Percentiles rank a stretch among this genome's conserved stretches.
These are phyloP conservation scores for Drosophila suzukii DNA, from an alignment of 1,140 invertebrate genomes.

Conservation along the genomic window DNA sequence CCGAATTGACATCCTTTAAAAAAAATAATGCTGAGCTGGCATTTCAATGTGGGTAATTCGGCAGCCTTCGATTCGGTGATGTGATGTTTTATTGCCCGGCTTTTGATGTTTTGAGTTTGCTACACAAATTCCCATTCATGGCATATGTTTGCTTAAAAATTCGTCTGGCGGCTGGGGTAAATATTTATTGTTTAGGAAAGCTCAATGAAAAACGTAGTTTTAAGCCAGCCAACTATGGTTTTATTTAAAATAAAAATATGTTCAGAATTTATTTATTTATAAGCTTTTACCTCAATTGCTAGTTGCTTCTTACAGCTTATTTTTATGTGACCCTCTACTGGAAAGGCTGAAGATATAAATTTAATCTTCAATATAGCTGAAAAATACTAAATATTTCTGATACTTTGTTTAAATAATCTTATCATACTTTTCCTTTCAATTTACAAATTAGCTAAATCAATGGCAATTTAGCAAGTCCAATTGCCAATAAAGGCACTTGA, in stretches of 20 bases:
- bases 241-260: neutral
- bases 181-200: neutral
- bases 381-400: neutral
- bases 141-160: neutral
- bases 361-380: neutral
- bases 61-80: constrained; percentile 10
- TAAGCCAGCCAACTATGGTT: neutral
- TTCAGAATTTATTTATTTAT: too few species aligned
- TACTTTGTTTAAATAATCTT: neutral
- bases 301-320: too few species aligned
- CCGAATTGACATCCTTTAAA: constrained; percentile 20
- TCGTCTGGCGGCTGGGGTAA: neutral
- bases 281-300: neutral
- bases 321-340: too few species aligned
- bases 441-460: constrained; percentile 11
- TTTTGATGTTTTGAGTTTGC: constrained; percentile 16
- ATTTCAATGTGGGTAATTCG: constrained; percentile 23
- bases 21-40: constrained; percentile 20
- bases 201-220: neutral
- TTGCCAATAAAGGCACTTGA: constrained; percentile 21
- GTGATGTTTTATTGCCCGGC: constrained; percentile 21
- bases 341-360: too few species aligned
- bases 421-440: neutral
- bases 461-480: neutral
- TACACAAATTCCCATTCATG: constrained; percentile 10